Evolutionary conservation across 1,140 invertebrate genomes (phyloP).

Genomic region (Drosophila mojavensis): DNA sequence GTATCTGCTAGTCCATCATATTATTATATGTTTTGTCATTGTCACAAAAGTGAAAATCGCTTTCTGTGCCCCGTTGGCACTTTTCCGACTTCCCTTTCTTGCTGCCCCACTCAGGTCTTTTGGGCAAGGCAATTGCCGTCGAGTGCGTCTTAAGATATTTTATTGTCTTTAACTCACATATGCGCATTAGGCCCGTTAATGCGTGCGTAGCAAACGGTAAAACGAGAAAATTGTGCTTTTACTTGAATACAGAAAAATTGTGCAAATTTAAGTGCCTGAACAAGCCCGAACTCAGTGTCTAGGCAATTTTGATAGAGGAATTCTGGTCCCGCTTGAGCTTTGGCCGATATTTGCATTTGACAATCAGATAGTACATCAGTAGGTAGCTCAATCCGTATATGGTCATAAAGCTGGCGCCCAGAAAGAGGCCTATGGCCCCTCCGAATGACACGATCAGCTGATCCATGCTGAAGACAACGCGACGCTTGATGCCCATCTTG

Average conservation of each 20-base stretch:
- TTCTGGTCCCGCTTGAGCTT: neutral
- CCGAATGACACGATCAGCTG: constrained; percentile 79
- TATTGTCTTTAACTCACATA: constrained; percentile 22
- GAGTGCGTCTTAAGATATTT: constrained; percentile 31
- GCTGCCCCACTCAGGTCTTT: constrained; percentile 1
- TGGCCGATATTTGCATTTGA: constrained; percentile 45
- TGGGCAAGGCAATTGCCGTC: constrained; percentile 17
- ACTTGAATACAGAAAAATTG: constrained; percentile 14
- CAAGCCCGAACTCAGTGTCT: neutral
- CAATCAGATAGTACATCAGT: constrained; percentile 42
- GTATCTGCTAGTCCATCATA: constrained; percentile 9
- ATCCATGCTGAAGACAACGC: constrained; percentile 77
- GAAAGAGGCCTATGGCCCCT: constrained; percentile 75
- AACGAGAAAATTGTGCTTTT: constrained; percentile 29
- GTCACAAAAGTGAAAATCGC: constrained; percentile 74
- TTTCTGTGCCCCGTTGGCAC: constrained; percentile 46
- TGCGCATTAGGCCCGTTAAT: constrained; percentile 39
- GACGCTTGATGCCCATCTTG: constrained; percentile 73
- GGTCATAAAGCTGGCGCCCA: constrained; percentile 81
- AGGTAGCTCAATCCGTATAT: constrained; percentile 63
- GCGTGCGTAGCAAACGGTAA: constrained; percentile 13
- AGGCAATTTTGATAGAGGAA: neutral
- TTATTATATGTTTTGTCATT: constrained; percentile 5
- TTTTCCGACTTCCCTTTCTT: constrained; percentile 47
- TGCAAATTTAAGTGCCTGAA: neutral